These are phyloP conservation scores for Penaeus monodon DNA, from an alignment of 2,888 invertebrate genomes.

Conservation along the genomic window DNA sequence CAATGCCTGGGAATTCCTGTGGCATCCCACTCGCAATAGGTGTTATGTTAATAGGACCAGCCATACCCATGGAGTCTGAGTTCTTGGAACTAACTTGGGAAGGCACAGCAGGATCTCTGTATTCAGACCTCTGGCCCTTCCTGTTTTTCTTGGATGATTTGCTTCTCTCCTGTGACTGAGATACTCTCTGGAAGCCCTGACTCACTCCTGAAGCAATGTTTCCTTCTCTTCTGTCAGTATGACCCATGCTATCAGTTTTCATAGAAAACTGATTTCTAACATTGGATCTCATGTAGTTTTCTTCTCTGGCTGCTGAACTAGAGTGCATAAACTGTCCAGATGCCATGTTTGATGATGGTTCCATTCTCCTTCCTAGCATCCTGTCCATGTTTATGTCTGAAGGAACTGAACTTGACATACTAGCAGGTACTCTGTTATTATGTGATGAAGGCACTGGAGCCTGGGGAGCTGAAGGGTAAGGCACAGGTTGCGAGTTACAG, in stretches of 20 bases:
- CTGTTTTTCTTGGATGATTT: conserved; percentile 33
- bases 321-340: background rate
- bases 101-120: background rate
- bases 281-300: too few relatives aligned
- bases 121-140: background rate
- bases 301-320: too few relatives aligned
- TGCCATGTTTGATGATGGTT: conserved; percentile 20
- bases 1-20: conserved; percentile 51
- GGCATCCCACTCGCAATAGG: conserved; percentile 49
- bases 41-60: conserved; percentile 44
- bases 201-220: background rate
- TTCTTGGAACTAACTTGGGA: background rate
- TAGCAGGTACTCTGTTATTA: conserved; percentile 40
- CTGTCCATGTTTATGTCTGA: conserved; percentile 16
- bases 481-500: conserved; percentile 32
- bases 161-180: conserved; percentile 14
- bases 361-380: conserved; percentile 32
- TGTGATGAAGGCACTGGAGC: conserved; percentile 50
- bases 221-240: too few relatives aligned
- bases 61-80: background rate
- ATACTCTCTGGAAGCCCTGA: conserved; percentile 1
- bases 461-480: conserved; percentile 44
- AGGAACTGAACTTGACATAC: conserved; percentile 8
- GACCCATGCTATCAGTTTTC: too few relatives aligned
- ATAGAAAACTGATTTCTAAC: too few relatives aligned